phyloP scores from a whole-genome alignment of 2,113 vertebrate genomes.

The Sander vitreus region DNA sequence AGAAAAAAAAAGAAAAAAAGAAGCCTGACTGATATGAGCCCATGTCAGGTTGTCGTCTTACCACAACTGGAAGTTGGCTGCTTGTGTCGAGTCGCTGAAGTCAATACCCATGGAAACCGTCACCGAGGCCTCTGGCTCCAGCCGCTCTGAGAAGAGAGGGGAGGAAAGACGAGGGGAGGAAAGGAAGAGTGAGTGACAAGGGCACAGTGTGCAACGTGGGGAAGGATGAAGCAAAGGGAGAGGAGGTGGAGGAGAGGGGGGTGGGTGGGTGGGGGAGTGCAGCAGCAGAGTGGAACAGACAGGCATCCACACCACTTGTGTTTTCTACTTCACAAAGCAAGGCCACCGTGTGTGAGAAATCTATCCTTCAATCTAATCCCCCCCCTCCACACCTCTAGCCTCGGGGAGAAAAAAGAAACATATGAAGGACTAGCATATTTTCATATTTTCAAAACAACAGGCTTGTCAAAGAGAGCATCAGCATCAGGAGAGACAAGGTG shows the following conservation, averaged over 20 bases:
- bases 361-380: slow-evolving; percentile 78
- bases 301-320: slow-evolving; percentile 74
- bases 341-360: slow-evolving; percentile 78
- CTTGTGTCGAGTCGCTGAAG: slow-evolving; percentile 98
- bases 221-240: slow-evolving; percentile 48
- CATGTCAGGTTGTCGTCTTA: slow-evolving; percentile 82
- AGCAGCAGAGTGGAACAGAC: slow-evolving; percentile 77
- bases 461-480: slow-evolving; percentile 70
- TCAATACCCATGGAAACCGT: slow-evolving; percentile 93
- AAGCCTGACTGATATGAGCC: slow-evolving; percentile 15
- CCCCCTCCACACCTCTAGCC: slow-evolving; percentile 45
- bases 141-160: slow-evolving; percentile 84
- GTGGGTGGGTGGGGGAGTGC: not conserved
- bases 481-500: slow-evolving; percentile 48
- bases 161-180: slow-evolving; percentile 19
- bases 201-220: slow-evolving; percentile 57
- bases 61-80: slow-evolving; percentile 96
- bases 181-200: slow-evolving; percentile 75
- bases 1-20: too few species aligned
- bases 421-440: slow-evolving; percentile 72
- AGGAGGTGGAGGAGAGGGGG: not conserved
- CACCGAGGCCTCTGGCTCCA: slow-evolving; percentile 90
- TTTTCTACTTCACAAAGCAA: slow-evolving; percentile 82
- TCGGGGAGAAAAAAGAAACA: slow-evolving; percentile 12
- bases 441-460: slow-evolving; percentile 75